Percentiles rank a stretch among this genome's conserved stretches.
Evolutionary conservation across 2,113 vertebrate genomes (phyloP).

Genomic region (Oreochromis niloticus): DNA sequence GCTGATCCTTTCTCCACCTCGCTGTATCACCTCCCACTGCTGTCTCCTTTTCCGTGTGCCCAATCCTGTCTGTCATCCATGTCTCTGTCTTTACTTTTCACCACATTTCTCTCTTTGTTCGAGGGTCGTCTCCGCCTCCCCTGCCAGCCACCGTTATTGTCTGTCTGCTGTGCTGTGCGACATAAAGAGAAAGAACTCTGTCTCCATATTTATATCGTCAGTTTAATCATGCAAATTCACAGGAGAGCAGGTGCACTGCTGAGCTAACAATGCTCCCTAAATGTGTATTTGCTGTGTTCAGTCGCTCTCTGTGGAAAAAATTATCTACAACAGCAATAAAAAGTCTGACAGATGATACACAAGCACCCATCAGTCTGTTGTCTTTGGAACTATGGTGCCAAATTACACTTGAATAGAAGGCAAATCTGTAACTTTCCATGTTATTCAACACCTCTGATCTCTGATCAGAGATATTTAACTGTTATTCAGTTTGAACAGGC

Average conservation of each 20-base stretch:
- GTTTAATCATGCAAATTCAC: background rate
- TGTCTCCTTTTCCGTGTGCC: constrained; percentile 40
- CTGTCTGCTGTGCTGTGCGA: background rate
- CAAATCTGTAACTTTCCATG: background rate
- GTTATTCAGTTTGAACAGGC: background rate
- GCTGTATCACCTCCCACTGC: constrained; percentile 31
- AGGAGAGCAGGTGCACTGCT: background rate
- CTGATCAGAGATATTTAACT: background rate
- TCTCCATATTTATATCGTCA: background rate
- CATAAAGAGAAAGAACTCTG: background rate
- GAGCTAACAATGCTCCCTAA: background rate
- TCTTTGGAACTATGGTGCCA: background rate
- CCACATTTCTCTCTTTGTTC: constrained; percentile 17
- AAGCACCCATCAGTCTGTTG: background rate
- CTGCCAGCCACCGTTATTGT: background rate
- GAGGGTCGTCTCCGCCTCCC: background rate
- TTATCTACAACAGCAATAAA: background rate
- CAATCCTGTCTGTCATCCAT: constrained; percentile 24
- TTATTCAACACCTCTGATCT: background rate
- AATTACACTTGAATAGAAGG: background rate
- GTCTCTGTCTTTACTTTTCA: constrained; percentile 20
- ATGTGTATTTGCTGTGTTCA: background rate
- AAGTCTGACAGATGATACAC: background rate
- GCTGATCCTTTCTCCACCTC: background rate
- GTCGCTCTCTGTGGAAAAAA: background rate